Evolutionary conservation across 2,797 vertebrate species (phyloP), one percentile per base, ranked within the genome.

Genomic region (Mico argentatus): DNA sequence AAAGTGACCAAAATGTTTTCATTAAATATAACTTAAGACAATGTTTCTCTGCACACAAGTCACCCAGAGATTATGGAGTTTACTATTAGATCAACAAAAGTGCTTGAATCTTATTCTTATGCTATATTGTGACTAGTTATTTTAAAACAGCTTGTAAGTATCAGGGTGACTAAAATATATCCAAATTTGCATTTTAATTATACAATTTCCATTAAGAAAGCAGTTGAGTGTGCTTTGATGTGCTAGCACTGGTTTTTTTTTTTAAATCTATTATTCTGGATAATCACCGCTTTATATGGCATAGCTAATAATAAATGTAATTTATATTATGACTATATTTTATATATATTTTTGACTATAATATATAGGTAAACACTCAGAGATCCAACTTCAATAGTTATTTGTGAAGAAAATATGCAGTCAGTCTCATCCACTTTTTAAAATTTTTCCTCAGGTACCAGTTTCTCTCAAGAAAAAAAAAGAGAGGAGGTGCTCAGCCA

Each of bases 161-260:
- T 2, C 19, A 77, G 7, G 41, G 24, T 87, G 50, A 57, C 19
- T 19, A 82, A 30, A 83, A 82, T 67, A 26, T 27, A 81, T 26
- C 8, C 30, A 72, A 50, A 91, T 95, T 88, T 73, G 44, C 59
- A 92, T 52, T 96, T 83, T 85, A 90, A 77, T 79, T 84, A 84
- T 6, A 24, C 3, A 41, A 17, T 80, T 96, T 77, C 75, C 59
- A 96, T 30, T 86, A 90, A 55, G 52, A 75, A 91, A 95, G 46
- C 46, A 55, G 7, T n/a, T 59, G n/a, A 80, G 59, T 82, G 55
- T 33, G 46, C 84, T 91, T 84, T 80, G 1, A 85, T 87, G 83
- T 84, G 50, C 27, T 72, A 39, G 44, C 27, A 57, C 19, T 61
- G 24, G 5, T 24, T 91, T 57, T 86, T 90, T 87, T 44, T 82